These are phyloP conservation scores for Arion vulgaris DNA, from an alignment of 1,140 invertebrate species.

Conservation along the genomic window DNA sequence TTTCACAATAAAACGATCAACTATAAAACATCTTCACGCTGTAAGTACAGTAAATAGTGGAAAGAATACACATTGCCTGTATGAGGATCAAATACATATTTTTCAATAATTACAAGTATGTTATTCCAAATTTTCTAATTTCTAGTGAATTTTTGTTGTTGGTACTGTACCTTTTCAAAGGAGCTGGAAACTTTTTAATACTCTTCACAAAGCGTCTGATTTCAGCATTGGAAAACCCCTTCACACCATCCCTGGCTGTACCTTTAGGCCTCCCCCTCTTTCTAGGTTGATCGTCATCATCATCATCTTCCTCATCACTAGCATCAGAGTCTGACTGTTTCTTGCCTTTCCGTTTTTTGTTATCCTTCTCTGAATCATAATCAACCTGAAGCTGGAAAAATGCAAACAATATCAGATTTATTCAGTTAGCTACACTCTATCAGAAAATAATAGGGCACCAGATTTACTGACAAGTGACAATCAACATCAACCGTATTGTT, in stretches of 20 bases:
- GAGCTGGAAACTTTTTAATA: conserved; percentile 94
- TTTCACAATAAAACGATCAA: too few species aligned
- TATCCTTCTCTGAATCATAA: conserved; percentile 72
- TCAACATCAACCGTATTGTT: too few species aligned
- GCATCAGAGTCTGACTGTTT: conserved; percentile 82
- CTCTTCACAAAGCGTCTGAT: conserved; percentile 82
- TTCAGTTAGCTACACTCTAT: too few species aligned
- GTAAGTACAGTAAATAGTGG: too few species aligned
- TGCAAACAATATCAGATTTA: too few species aligned
- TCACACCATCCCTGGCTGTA: conserved; percentile 81
- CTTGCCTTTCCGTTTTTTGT: conserved; percentile 71
- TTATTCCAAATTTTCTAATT: background rate
- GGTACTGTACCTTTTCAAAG: conserved; percentile 78
- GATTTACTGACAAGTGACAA: too few species aligned
- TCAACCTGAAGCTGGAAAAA: conserved; percentile 71
- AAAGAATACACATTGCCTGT: too few species aligned
- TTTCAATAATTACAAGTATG: too few species aligned
- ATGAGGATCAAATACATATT: too few species aligned
- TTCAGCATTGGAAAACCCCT: conserved; percentile 90
- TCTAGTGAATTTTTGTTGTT: too few species aligned
- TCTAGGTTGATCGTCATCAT: conserved; percentile 79
- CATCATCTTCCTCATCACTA: conserved; percentile 79
- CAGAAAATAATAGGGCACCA: too few species aligned
- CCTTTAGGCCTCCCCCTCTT: conserved; percentile 81
- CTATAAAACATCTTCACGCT: too few species aligned